phyloP scores from a whole-genome alignment of 2,113 vertebrate genomes.

The Leucopsar rothschildi region DNA sequence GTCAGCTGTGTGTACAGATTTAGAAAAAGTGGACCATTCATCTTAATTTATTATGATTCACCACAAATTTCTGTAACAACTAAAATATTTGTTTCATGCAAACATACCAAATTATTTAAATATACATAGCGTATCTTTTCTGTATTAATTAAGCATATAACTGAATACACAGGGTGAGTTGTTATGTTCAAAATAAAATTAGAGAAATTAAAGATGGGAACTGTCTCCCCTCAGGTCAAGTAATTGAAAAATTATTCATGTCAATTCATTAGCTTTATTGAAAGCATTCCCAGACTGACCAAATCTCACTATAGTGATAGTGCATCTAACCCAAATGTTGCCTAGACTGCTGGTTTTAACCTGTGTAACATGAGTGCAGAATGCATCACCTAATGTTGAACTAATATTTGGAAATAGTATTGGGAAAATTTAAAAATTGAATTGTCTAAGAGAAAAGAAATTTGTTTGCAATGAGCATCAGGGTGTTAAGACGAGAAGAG shows the following conservation, averaged over 20 bases:
- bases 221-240: neutral
- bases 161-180: neutral
- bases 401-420: neutral
- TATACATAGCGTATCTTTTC: neutral
- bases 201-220: neutral
- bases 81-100: neutral
- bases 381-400: neutral
- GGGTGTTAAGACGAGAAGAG: neutral
- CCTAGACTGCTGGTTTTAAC: neutral
- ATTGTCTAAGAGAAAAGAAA: neutral
- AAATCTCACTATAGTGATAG: neutral
- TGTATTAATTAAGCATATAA: neutral
- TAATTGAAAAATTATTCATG: neutral
- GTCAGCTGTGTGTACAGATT: neutral
- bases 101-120: neutral
- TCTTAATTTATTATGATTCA: neutral
- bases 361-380: neutral
- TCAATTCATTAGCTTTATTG: neutral
- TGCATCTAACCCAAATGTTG: neutral
- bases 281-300: constrained; percentile 25
- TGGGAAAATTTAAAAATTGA: neutral
- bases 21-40: neutral
- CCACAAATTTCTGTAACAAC: neutral
- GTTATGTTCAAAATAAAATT: neutral
- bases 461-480: neutral